Conservation (phyloP, 2,888 invertebrate genomes). For the Calephelis perditalis region DNA sequence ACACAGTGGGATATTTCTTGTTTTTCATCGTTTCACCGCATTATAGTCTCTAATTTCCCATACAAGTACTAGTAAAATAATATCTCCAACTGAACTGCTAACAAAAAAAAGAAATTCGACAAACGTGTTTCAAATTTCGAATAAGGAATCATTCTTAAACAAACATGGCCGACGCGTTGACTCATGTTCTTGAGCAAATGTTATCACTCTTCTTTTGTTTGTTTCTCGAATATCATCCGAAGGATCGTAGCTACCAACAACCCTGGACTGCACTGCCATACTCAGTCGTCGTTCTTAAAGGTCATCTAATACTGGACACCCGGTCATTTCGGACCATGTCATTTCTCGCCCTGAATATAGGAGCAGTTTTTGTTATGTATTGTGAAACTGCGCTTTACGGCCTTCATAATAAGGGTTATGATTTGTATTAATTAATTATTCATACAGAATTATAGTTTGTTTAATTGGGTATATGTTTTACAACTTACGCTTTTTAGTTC, state of each 20-base stretch:
- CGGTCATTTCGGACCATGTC: conserved; percentile 34
- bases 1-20: no score
- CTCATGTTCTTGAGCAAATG: conserved; percentile 70
- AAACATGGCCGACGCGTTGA: conserved; percentile 53
- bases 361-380: conserved; percentile 2
- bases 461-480: conserved; percentile 8
- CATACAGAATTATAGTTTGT: conserved; percentile 9
- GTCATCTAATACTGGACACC: conserved; percentile 41
- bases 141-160: conserved; percentile 38
- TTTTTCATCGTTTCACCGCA: no score
- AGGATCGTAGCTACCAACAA: conserved; percentile 41
- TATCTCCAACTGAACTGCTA: neutral
- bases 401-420: neutral
- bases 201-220: conserved; percentile 74
- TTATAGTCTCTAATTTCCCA: no score
- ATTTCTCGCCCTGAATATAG: conserved; percentile 33
- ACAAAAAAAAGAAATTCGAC: conserved; percentile 27
- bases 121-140: conserved; percentile 40
- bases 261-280: conserved; percentile 33
- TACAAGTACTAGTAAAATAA: no score
- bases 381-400: neutral
- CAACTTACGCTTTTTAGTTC: conserved; percentile 6
- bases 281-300: conserved; percentile 29
- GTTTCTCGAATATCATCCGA: conserved; percentile 66
- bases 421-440: conserved; percentile 4